These are phyloP conservation scores for Conistra vaccinii DNA, from an alignment of 2,888 invertebrate genomes.

Conservation along the genomic window DNA sequence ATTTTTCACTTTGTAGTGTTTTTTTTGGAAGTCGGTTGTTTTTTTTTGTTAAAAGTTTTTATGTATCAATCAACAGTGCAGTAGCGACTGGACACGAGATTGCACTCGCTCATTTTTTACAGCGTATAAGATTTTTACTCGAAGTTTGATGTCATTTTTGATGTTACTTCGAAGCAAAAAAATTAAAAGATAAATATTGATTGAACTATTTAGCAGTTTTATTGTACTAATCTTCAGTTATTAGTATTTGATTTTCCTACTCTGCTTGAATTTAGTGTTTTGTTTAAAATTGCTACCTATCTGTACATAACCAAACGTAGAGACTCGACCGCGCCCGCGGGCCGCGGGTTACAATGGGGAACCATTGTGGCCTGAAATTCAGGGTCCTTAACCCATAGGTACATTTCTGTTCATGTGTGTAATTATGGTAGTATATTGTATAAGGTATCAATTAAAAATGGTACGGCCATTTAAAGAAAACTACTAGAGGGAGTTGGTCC, in stretches of 20 bases:
- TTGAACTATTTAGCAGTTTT: not conserved
- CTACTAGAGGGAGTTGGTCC: not conserved
- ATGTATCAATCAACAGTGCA: not conserved
- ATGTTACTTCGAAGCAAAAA: not conserved
- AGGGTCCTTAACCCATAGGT: too few species aligned
- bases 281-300: too few species aligned
- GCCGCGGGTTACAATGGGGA: too few species aligned
- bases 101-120: not conserved
- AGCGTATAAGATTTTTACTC: not conserved
- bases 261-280: not conserved
- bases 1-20: too few species aligned
- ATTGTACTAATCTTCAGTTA: not conserved
- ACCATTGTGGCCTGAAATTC: too few species aligned
- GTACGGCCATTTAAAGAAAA: not conserved
- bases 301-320: not conserved
- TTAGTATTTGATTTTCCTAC: not conserved
- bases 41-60: too few species aligned
- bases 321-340: not conserved
- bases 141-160: not conserved
- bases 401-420: not conserved
- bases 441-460: not conserved
- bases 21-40: too few species aligned
- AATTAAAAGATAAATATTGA: not conserved
- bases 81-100: not conserved
- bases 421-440: not conserved